A percentile compares a stretch with the other conserved stretches of the same genome.
phyloP scores from a whole-genome alignment of 2,797 vertebrate species.

The Neosalanx taihuensis region DNA sequence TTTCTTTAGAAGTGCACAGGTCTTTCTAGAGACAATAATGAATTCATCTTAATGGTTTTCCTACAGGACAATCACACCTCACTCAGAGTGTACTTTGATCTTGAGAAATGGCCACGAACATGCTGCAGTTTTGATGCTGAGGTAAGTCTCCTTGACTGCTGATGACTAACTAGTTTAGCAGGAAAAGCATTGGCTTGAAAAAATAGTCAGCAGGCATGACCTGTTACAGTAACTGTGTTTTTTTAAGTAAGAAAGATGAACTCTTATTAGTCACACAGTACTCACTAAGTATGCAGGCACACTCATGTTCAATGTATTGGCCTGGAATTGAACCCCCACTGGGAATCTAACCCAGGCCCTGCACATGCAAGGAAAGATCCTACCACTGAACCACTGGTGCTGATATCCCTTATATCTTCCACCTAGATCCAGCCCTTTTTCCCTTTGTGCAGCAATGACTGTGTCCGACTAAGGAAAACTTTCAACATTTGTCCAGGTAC shows the following conservation, averaged over 20 bases:
- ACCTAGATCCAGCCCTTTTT: constrained; percentile 85
- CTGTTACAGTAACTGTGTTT: neutral
- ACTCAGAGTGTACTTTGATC: constrained; percentile 48
- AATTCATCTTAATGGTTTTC: neutral
- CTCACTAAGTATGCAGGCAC: no score
- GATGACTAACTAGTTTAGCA: neutral
- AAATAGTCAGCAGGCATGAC: neutral
- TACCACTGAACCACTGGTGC: no score
- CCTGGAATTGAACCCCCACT: no score
- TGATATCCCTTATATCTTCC: neutral
- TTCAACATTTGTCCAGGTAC: constrained; percentile 47
- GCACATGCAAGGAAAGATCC: no score
- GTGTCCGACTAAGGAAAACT: constrained; percentile 52
- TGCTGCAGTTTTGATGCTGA: constrained; percentile 63
- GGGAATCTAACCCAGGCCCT: no score
- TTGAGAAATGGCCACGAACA: constrained; percentile 47
- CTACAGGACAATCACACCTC: constrained; percentile 40
- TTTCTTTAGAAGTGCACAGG: neutral
- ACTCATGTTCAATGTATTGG: no score
- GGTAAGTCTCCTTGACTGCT: constrained; percentile 43
- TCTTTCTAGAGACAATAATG: neutral
- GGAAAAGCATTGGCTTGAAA: neutral
- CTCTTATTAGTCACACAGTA: no score
- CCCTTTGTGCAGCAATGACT: constrained; percentile 77
- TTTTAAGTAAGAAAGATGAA: no score